phyloP scores from a whole-genome alignment of 2,888 invertebrate species.

The Erebia ligea region DNA sequence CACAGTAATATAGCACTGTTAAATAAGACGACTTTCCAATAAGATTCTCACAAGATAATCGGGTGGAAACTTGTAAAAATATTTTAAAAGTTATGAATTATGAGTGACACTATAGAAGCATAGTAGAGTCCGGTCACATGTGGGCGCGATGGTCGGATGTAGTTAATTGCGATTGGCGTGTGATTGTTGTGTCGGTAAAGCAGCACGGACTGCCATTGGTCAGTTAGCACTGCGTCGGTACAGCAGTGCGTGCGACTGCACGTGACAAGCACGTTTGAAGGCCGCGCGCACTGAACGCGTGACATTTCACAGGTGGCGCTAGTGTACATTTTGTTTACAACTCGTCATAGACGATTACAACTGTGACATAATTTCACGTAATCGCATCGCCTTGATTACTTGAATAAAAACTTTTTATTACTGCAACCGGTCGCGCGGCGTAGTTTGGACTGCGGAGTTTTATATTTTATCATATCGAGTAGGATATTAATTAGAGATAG shows the following conservation, averaged over 20 bases:
- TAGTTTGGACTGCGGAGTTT: slow-evolving; percentile 27
- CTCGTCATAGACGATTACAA: slow-evolving; percentile 42
- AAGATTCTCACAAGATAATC: slow-evolving; percentile 5
- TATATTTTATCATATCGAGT: slow-evolving; percentile 21
- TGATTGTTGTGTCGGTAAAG: slow-evolving; percentile 49
- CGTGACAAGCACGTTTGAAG: slow-evolving; percentile 58
- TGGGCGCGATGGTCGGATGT: slow-evolving; percentile 62
- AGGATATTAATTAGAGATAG: slow-evolving; percentile 9
- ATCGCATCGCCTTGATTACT: slow-evolving; percentile 48
- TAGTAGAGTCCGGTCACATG: slow-evolving; percentile 68
- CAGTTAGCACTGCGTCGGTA: slow-evolving; percentile 48
- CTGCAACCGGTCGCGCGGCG: slow-evolving; percentile 34
- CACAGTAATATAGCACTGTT: slow-evolving; percentile 33
- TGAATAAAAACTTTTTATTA: slow-evolving; percentile 42
- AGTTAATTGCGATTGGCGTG: slow-evolving; percentile 60
- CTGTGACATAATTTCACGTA: slow-evolving; percentile 70
- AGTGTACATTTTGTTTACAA: slow-evolving; percentile 60
- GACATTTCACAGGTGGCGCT: slow-evolving; percentile 57
- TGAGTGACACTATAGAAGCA: slow-evolving; percentile 3
- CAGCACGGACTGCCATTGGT: slow-evolving; percentile 55
- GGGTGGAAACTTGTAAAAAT: slow-evolving; percentile 34
- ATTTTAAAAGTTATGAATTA: slow-evolving; percentile 33
- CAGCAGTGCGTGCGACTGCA: slow-evolving; percentile 55
- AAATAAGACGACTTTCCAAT: slow-evolving; percentile 5
- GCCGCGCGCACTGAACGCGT: slow-evolving; percentile 41